phyloP scores from a whole-genome alignment of 2,113 vertebrate species.

The Chascanopsetta lugubris region DNA sequence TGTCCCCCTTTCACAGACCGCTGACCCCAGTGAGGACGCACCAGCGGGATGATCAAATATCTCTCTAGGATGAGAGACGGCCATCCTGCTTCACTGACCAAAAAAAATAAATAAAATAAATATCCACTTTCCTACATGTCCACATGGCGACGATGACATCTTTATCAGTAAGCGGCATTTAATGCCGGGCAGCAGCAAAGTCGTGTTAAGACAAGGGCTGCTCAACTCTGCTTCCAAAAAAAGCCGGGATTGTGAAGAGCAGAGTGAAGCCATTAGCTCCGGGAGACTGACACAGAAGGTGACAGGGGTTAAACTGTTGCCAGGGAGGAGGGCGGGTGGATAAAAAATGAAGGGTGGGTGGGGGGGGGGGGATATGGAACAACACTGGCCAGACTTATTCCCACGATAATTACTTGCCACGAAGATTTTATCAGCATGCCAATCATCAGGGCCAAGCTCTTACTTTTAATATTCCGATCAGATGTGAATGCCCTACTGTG shows the following conservation, averaged over 20 bases:
- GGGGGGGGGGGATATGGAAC: constrained; percentile 45
- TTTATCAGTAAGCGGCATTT: constrained; percentile 56
- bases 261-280: constrained; percentile 48
- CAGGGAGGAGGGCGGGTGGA: constrained; percentile 33
- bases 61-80: constrained; percentile 55
- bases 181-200: constrained; percentile 30
- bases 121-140: constrained; percentile 25
- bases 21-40: constrained; percentile 70
- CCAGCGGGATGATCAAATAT: constrained; percentile 68
- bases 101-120: no score
- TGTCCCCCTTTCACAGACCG: constrained; percentile 55
- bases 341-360: constrained; percentile 56
- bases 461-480: constrained; percentile 50
- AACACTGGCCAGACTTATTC: constrained; percentile 31
- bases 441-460: constrained; percentile 39
- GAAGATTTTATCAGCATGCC: constrained; percentile 57
- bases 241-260: constrained; percentile 21
- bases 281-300: constrained; percentile 33
- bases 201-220: constrained; percentile 15
- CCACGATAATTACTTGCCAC: constrained; percentile 61
- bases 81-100: constrained; percentile 46
- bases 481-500: constrained; percentile 46
- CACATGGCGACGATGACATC: constrained; percentile 31
- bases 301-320: constrained; percentile 59
- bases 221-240: constrained; percentile 21